These are phyloP conservation scores for Mactromeris polynyma DNA, from an alignment of 2,888 invertebrate species.

Conservation along the genomic window DNA sequence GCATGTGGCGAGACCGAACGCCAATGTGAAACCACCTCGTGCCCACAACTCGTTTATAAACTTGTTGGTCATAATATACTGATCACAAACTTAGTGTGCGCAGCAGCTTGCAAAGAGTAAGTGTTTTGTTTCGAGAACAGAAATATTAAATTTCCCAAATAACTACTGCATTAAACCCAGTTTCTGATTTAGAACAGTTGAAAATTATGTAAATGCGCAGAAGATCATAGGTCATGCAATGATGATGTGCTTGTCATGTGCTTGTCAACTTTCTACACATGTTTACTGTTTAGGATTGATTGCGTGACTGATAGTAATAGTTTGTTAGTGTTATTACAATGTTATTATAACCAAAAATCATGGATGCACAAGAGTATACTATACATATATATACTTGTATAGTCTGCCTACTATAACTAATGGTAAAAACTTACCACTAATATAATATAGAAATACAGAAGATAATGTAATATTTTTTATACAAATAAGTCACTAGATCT, in stretches of 20 bases:
- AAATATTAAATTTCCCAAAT: not conserved
- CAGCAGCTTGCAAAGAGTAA: conserved; percentile 34
- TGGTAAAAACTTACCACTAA: no score
- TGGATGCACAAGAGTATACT: no score
- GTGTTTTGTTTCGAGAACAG: not conserved
- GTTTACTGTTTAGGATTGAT: not conserved
- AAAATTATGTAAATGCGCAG: not conserved
- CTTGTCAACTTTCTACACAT: not conserved
- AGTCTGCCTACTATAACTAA: no score
- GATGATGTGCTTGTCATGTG: not conserved
- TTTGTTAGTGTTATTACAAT: no score
- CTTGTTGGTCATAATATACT: conserved; percentile 25
- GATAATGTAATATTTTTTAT: no score
- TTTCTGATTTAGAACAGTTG: not conserved
- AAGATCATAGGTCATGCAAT: not conserved
- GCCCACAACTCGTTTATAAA: conserved; percentile 6
- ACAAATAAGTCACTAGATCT: no score
- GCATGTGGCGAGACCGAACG: conserved; percentile 27
- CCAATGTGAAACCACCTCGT: conserved; percentile 15
- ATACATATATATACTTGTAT: no score
- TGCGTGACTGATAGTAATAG: no score
- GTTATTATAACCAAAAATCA: no score
- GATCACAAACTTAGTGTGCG: conserved; percentile 4
- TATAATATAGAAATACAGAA: no score
- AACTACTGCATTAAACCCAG: not conserved